phyloP scores from a whole-genome alignment of 2,797 vertebrate genomes.

The Ibycter americanus region DNA sequence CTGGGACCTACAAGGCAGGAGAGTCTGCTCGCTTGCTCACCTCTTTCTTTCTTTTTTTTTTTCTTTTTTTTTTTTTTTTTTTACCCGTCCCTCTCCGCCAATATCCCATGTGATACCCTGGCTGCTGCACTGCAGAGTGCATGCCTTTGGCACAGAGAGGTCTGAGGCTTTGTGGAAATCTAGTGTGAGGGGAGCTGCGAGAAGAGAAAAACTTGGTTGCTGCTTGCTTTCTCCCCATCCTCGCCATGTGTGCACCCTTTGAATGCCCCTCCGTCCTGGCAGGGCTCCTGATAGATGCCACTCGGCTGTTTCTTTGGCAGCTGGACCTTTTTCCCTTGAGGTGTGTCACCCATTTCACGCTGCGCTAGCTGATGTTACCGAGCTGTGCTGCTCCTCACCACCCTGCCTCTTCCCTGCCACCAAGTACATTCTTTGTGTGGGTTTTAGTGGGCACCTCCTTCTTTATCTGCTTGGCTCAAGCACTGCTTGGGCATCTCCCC shows the following conservation, averaged over 20 bases:
- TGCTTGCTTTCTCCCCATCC: neutral
- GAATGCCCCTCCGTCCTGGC: neutral
- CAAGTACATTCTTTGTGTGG: rapidly evolving
- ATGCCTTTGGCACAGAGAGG: neutral
- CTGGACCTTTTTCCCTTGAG: neutral
- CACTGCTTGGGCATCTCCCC: neutral
- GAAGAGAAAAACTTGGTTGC: neutral
- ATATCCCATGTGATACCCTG: neutral
- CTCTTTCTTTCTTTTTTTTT: neutral
- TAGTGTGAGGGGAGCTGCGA: neutral
- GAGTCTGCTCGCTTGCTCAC: rapidly evolving
- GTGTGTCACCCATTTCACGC: neutral
- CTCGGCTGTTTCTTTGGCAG: neutral
- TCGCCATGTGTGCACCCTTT: neutral
- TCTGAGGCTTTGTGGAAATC: neutral
- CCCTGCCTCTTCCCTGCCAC: neutral
- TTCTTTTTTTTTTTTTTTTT: no score
- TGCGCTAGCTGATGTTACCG: neutral
- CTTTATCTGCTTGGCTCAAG: neutral
- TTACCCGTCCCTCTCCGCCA: no score
- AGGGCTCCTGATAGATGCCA: neutral
- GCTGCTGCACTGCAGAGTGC: neutral
- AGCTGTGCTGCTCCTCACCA: neutral
- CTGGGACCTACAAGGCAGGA: neutral
- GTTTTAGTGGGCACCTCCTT: neutral